Conservation (phyloP, 2,113 vertebrate genomes). For the Mesocricetus auratus region DNA sequence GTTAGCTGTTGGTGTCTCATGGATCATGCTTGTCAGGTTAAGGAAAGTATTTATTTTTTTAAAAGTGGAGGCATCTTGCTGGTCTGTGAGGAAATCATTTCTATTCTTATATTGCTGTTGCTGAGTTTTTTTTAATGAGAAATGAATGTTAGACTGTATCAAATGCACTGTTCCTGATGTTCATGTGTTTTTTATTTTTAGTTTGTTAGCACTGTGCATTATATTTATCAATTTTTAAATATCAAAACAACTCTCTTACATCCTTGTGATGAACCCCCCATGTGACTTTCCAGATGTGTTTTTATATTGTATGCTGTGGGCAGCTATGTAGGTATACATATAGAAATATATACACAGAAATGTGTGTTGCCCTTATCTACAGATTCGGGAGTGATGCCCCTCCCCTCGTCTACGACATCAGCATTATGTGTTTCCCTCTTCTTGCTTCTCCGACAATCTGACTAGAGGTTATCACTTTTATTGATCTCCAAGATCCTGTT, state of each 20-base stretch:
- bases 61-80: background rate
- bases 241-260: slow-evolving; percentile 12
- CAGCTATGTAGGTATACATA: background rate
- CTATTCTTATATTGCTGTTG: background rate
- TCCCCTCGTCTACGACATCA: background rate
- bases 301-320: background rate
- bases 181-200: background rate
- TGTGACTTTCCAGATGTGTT: background rate
- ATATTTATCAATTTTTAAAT: slow-evolving; percentile 19
- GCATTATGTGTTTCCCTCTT: background rate
- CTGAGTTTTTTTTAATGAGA: background rate
- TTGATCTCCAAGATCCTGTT: slow-evolving; percentile 51
- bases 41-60: background rate
- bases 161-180: background rate
- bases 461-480: slow-evolving; percentile 24
- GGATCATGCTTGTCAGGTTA: background rate
- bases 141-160: background rate
- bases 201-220: background rate
- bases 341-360: background rate
- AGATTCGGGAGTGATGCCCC: background rate
- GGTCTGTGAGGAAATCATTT: background rate
- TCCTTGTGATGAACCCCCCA: background rate
- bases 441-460: background rate
- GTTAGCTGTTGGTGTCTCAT: background rate
- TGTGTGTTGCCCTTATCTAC: background rate